Base-by-base conservation (phyloP, 2,888 invertebrate species). In the Steinernema scapterisci region DNA sequence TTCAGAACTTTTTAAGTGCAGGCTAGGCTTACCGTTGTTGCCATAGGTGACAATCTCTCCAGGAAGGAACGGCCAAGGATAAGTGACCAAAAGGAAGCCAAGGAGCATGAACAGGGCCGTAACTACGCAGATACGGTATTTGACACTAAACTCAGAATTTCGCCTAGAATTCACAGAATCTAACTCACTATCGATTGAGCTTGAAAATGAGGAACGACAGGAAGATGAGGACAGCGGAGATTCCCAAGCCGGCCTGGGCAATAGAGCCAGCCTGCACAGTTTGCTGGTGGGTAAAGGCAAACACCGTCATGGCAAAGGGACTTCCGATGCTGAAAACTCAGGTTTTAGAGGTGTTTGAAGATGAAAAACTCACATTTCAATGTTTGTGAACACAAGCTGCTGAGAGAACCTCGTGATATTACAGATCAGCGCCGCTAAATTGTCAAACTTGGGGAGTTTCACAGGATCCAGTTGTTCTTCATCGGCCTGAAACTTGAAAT, bases 331-430 rank as follows among this genome's bases (percentile, higher is more conserved):
- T 79, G 63, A 63, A 77, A n/a, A 38, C 9, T 6, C 38, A 38
- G 9, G n/a, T n/a, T n/a, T n/a, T n/a, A n/a, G n/a, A n/a, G n/a
- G n/a, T n/a, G n/a, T n/a, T n/a, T n/a, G n/a, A n/a, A n/a, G n/a
- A n/a, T 7, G 45, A 44, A n/a, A 16, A 13, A 48, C 87, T 84
- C 80, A 88, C 63, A 63, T 63, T 84, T 89, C 89, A 77, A 87
- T 85, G 19, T 88, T 86, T 13, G 88, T 86, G 76, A 88, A 88
- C 43, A 88, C 83, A 78, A 89, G 88, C 71, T 88, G 84, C 31
- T 88, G 63, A 63, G 63, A 25, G 63, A 63, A 63, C 31, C 31
- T 63, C 1, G 63, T 63, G 13, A 27, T 25, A 63, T 63, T 63
- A 27, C 63, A 63, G 38, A 63, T 21, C 11, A 63, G 27, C 1